Conservation (phyloP, 2,797 vertebrate species). For the Gallinago stenura region DNA sequence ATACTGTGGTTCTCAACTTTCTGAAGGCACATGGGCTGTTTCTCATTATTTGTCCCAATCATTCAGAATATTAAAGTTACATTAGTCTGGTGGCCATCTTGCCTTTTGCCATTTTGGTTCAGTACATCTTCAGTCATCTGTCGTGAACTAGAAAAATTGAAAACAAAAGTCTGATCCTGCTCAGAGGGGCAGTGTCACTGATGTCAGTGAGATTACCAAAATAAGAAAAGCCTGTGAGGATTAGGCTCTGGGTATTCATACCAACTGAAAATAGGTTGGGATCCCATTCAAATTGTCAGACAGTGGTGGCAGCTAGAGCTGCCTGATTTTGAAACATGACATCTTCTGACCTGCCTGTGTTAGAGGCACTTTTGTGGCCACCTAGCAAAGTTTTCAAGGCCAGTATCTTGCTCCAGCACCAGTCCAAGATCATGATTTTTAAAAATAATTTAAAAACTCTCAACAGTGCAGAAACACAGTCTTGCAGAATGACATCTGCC, state of each 20-base stretch:
- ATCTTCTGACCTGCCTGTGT: background rate
- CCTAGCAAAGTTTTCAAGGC: background rate
- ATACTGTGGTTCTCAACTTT: background rate
- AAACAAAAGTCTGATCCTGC: background rate
- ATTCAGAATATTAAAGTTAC: background rate
- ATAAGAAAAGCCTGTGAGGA: background rate
- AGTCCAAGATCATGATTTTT: background rate
- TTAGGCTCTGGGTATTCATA: background rate
- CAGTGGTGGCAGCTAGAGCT: background rate
- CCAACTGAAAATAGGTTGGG: background rate
- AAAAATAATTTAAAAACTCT: background rate
- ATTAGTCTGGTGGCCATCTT: background rate
- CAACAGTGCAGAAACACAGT: background rate
- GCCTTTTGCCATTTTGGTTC: constrained; percentile 36
- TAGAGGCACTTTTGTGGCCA: background rate
- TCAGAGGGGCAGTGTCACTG: background rate
- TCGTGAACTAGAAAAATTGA: background rate
- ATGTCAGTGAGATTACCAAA: background rate
- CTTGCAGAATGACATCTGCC: background rate
- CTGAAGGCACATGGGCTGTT: background rate
- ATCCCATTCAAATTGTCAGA: background rate
- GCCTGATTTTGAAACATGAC: constrained; percentile 1
- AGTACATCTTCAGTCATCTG: background rate
- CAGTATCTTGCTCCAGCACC: background rate
- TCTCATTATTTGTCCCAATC: background rate